Evolutionary conservation across 2,888 invertebrate species (phyloP).

Genomic region (Branchinecta sandiegonensis): DNA sequence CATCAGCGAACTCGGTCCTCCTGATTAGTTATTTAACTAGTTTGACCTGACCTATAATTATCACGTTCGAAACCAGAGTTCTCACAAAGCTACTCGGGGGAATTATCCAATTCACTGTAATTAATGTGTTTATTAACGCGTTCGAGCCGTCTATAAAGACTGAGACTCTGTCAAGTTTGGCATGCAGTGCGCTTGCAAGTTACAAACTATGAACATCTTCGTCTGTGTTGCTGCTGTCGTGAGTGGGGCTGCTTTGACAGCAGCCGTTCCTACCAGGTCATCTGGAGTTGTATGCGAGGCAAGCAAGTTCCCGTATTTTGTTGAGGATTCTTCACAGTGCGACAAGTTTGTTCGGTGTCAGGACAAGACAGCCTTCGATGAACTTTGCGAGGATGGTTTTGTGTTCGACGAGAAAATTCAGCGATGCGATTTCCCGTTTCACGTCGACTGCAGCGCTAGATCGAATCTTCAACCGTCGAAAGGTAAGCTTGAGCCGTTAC

Average conservation of each 20-base stretch:
- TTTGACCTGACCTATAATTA: no score
- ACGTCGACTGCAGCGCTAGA: conserved; percentile 22
- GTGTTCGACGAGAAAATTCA: conserved; percentile 18
- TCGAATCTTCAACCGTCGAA: conserved; percentile 21
- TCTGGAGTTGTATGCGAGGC: conserved; percentile 11
- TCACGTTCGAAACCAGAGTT: no score
- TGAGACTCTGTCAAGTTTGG: no score
- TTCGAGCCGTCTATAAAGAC: no score
- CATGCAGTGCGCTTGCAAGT: no score
- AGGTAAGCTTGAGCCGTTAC: conserved; percentile 2
- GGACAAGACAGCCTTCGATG: conserved; percentile 11
- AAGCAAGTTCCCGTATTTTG: conserved; percentile 20
- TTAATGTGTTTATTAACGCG: no score
- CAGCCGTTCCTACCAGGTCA: background rate
- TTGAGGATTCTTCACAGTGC: conserved; percentile 19
- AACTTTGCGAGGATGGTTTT: conserved; percentile 23
- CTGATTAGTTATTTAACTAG: no score
- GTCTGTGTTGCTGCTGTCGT: background rate
- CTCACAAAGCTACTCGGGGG: no score
- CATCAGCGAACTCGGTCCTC: no score
- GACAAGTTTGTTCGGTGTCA: conserved; percentile 21
- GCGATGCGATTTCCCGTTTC: conserved; percentile 21
- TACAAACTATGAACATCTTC: background rate
- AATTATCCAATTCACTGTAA: no score
- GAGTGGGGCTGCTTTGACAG: background rate